Evolutionary conservation across 1,140 invertebrate genomes (phyloP).

Genomic region (Hypsibius dujardini): DNA sequence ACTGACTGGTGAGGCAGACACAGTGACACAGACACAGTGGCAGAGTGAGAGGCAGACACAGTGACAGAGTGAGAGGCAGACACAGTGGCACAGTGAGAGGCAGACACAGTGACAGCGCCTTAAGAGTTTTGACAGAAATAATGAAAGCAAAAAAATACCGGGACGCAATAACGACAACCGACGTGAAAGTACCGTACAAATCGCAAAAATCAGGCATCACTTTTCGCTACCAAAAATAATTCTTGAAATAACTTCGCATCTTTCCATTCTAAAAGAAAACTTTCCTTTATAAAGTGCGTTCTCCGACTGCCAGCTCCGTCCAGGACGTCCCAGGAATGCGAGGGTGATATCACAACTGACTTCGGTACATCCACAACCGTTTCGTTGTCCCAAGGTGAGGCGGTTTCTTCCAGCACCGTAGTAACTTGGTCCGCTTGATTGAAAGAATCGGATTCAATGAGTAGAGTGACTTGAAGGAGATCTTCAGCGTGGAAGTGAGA

Average conservation of each 20-base stretch:
- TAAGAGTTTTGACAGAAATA: too few relatives aligned
- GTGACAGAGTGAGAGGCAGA: background rate
- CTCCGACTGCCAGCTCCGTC: background rate
- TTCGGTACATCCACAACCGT: background rate
- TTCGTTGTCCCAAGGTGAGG: background rate
- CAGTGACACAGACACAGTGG: background rate
- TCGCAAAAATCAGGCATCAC: background rate
- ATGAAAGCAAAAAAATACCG: background rate
- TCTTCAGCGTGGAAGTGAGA: background rate
- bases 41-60: background rate
- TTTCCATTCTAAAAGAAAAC: slow-evolving; percentile 12
- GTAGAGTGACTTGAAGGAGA: slow-evolving; percentile 2
- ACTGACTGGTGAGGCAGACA: background rate
- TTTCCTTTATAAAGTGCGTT: slow-evolving; percentile 11
- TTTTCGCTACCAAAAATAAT: slow-evolving; percentile 8
- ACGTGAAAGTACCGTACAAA: background rate
- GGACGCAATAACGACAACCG: background rate
- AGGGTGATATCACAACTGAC: too few relatives aligned
- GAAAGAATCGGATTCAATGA: background rate
- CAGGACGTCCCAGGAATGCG: too few relatives aligned
- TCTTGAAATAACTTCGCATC: slow-evolving; percentile 15
- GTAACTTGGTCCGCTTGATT: background rate
- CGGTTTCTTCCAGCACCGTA: background rate
- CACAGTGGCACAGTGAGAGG: background rate
- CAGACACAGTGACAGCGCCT: background rate